Base-by-base conservation (phyloP, 2,888 invertebrate genomes). In the Lamellibrachia columna region DNA sequence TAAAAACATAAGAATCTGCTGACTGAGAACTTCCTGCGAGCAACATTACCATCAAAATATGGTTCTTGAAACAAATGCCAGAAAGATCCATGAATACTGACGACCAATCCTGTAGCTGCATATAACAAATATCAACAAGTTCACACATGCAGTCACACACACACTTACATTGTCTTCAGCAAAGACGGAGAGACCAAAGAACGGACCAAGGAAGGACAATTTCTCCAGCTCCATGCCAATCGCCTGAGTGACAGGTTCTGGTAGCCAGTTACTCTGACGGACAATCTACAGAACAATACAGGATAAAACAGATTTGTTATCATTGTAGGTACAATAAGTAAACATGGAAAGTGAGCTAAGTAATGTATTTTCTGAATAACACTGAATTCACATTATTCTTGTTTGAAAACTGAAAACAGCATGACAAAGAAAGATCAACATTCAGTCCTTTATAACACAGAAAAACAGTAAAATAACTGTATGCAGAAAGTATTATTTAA, bases 161-260 rank as follows among this genome's bases (percentile, higher is more conserved):
- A 2, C 91, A 95, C 96, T 96, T 94, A 97, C 98, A 96, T 98
- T 98, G 96, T 99, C 99, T 96, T 99, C 99, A 90, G 98, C 98
- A 96, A 99, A 98, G 2, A 99, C 97, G 0, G 99, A 99, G 0
- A 99, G 98, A 11, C 98, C 98, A 94, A 99, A 97, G 97, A 99
- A 99, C 0, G 99, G 98, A 28, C 99, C 99, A 8, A 99, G 97
- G 96, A 98, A 98, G 93, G 98, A 98, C 91, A 98, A 98, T 92
- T 98, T 97, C 0, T 98, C 98, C 93, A 99, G 97, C 97, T 99
- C 99, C 90, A 98, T 97, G 0, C 99, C 99, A 0, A 53, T 28
- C 7, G 98, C 98, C 1, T 97, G 97, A 1, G 98, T 98, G 94
- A 98, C 97, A 1, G 98, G n/a, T 11, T 97, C 97, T 0, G 98